Percentiles rank a stretch among this genome's conserved stretches.
Conservation (phyloP, 2,797 vertebrate genomes). For the Hypotaenidia okinawae region DNA sequence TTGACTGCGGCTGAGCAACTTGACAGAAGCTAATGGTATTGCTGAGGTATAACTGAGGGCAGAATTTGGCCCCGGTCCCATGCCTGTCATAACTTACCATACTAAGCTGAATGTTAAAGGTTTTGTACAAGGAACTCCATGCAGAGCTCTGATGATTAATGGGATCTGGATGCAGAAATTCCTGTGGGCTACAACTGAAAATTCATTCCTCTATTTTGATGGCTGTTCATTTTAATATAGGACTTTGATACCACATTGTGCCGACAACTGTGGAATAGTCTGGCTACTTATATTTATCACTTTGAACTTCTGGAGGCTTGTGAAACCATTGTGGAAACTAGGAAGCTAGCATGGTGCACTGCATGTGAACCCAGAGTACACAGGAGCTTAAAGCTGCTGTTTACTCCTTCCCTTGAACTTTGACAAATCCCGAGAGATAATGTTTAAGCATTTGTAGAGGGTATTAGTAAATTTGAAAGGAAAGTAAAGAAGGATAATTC, state of each 20-base stretch:
- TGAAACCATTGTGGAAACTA: background rate
- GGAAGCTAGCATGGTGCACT: background rate
- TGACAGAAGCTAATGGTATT: conserved; percentile 47
- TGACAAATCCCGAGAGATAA: background rate
- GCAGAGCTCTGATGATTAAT: conserved; percentile 57
- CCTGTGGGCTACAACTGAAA: conserved; percentile 66
- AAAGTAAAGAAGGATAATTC: conserved; percentile 4
- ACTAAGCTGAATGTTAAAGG: conserved; percentile 43
- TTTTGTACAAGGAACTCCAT: conserved; percentile 51
- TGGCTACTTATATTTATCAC: conserved; percentile 57
- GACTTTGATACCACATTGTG: conserved; percentile 58
- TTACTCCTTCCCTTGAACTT: conserved; percentile 24
- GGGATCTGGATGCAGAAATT: conserved; percentile 63
- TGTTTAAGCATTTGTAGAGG: background rate
- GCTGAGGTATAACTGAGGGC: conserved; percentile 34
- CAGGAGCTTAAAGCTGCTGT: conserved; percentile 15
- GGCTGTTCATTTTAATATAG: conserved; percentile 64
- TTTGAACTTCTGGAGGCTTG: conserved; percentile 20
- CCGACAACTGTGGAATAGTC: conserved; percentile 54
- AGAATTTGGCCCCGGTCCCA: conserved; percentile 48
- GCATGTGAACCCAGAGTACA: background rate
- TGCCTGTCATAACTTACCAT: conserved; percentile 58
- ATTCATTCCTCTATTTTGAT: conserved; percentile 63
- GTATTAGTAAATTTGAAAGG: background rate
- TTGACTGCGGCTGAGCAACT: background rate